These are phyloP conservation scores for Lacanobia oleracea DNA, from an alignment of 2,888 invertebrate genomes.

Conservation along the genomic window DNA sequence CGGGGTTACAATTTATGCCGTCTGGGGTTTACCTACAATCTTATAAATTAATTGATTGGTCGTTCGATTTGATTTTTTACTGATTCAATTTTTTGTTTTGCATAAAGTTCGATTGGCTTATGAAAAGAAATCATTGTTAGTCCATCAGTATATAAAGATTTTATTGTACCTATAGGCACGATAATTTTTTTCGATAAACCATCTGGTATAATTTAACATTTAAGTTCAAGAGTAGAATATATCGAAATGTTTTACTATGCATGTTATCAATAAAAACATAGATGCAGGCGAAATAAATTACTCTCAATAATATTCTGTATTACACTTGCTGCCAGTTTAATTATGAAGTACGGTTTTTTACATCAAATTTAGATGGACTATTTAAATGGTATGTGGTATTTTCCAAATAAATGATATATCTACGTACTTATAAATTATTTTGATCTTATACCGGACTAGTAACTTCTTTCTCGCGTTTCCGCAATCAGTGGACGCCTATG, in stretches of 20 bases:
- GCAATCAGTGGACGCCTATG: neutral
- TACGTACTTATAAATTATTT: too few relatives aligned
- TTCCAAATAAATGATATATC: neutral
- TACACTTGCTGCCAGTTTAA: slow-evolving; percentile 44
- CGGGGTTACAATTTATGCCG: slow-evolving; percentile 64
- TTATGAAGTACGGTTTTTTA: neutral
- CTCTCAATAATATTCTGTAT: neutral
- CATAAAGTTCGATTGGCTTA: slow-evolving; percentile 7
- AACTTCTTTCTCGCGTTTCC: neutral
- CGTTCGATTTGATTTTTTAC: slow-evolving; percentile 54
- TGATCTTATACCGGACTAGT: neutral
- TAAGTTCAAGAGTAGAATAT: neutral
- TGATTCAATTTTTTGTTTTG: slow-evolving; percentile 62
- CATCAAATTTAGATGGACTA: neutral
- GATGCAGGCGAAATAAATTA: slow-evolving; percentile 21
- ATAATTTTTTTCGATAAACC: too few relatives aligned
- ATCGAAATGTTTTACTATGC: neutral
- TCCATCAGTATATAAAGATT: neutral
- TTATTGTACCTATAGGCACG: too few relatives aligned
- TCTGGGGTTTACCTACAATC: slow-evolving; percentile 68
- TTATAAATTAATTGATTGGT: slow-evolving; percentile 70
- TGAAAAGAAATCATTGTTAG: slow-evolving; percentile 11
- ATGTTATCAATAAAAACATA: slow-evolving; percentile 15
- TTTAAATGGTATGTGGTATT: neutral
- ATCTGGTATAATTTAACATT: neutral